Conservation (phyloP, 2,888 invertebrate species). For the Trilocha varians region DNA sequence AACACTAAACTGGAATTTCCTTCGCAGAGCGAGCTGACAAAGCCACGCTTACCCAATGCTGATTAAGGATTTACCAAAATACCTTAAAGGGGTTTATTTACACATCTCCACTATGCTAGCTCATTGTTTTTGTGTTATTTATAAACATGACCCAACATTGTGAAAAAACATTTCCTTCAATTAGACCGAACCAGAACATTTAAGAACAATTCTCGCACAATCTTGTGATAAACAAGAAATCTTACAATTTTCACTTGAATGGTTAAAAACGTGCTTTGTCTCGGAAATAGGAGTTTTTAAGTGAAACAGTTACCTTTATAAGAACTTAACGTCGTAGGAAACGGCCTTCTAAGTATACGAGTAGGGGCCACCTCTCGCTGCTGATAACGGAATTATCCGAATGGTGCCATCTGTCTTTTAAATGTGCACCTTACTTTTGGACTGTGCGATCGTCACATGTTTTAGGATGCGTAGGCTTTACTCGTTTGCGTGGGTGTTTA, state of each 20-base stretch:
- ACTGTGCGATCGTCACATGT: slow-evolving; percentile 26
- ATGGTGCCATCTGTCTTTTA: slow-evolving; percentile 78
- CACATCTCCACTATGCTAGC: too few species aligned
- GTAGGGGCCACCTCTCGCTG: slow-evolving; percentile 63
- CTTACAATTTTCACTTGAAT: slow-evolving; percentile 52
- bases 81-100: too few species aligned
- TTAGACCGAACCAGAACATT: too few species aligned
- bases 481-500: neutral
- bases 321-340: slow-evolving; percentile 65
- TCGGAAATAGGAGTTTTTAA: slow-evolving; percentile 63
- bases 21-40: too few species aligned
- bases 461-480: neutral
- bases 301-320: slow-evolving; percentile 65
- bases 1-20: too few species aligned
- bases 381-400: slow-evolving; percentile 79
- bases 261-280: slow-evolving; percentile 56
- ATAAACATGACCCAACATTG: too few species aligned
- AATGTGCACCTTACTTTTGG: slow-evolving; percentile 72
- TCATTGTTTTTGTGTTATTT: too few species aligned
- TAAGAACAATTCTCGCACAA: too few species aligned
- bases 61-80: too few species aligned
- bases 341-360: slow-evolving; percentile 66
- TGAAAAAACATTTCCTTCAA: too few species aligned
- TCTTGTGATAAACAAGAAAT: slow-evolving; percentile 38
- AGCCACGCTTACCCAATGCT: too few species aligned